phyloP scores from a whole-genome alignment of 2,113 vertebrate genomes.

The Siniperca knerii region DNA sequence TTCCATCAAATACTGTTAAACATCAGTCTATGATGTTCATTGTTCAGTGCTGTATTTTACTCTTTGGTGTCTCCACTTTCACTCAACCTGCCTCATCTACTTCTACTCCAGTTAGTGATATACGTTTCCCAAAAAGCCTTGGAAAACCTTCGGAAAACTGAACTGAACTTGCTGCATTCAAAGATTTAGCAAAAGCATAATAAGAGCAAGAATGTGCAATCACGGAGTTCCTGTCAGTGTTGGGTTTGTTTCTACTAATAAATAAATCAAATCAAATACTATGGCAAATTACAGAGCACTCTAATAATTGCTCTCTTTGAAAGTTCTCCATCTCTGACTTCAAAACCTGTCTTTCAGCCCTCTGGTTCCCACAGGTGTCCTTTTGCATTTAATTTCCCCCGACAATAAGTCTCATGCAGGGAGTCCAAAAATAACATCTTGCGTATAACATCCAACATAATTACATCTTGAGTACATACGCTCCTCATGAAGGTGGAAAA shows the following conservation, averaged over 20 bases:
- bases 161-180: neutral
- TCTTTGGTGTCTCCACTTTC: neutral
- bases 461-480: conserved; percentile 23
- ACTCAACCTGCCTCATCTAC: neutral
- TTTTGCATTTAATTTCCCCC: conserved; percentile 28
- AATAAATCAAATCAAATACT: conserved; percentile 25
- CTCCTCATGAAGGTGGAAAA: neutral
- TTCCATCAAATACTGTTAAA: neutral
- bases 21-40: neutral
- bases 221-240: neutral
- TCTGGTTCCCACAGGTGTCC: conserved; percentile 39
- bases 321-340: conserved; percentile 19
- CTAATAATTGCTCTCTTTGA: conserved; percentile 2
- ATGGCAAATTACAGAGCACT: neutral
- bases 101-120: neutral
- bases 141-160: neutral
- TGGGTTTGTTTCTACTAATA: neutral
- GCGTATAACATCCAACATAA: conserved; percentile 37
- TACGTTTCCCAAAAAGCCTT: neutral
- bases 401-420: conserved; percentile 7
- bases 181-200: neutral
- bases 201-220: neutral
- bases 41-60: neutral
- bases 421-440: conserved; percentile 48
- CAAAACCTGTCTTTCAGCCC: conserved; percentile 34